Base-by-base conservation (phyloP, 2,113 vertebrate genomes). In the Dinomys branickii region DNA sequence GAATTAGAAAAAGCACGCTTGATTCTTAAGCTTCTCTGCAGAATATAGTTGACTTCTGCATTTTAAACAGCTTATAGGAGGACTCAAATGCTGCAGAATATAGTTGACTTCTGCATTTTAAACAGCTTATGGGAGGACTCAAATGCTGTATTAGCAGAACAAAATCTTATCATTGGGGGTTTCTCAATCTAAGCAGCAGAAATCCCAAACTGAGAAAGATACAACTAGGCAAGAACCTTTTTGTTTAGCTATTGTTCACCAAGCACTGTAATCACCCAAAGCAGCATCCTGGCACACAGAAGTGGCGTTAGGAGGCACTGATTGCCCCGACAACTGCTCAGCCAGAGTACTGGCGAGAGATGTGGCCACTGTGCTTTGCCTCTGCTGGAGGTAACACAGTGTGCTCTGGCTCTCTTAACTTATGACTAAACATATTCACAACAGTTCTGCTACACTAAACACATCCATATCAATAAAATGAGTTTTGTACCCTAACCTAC, bases 181-280 rank as follows among this genome's bases (percentile, higher is more conserved):
- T 75, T 95, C 50, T 94, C 38, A 28, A 80, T 44, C 33, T 30
- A 93, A 96, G n/a, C 7, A 77, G 84, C 10, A 78, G 81, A 95
- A 91, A 26, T 0, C 1, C 44, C 38, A 91, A 41, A 84, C 65
- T 89, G 67, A 91, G 41, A 82, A 78, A 92, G 54, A 38, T 24
- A 87, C 80, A 97, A 65, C 12, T 35, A 28, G 84, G 26, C 81
- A 41, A 82, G 65, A 35, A 7, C 71, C 92, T 95, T 89, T 96
- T 93, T 90, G 22, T 84, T 24, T 2, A 78, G 88, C 59, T 59
- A n/a, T 4, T 26, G 30, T 9, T 94, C 47, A 0, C 4, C 88
- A 89, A 87, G 85, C n/a, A 88, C 50, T 73, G 30, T 17, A 85
- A 75, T 50, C 50, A 50, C 94, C 38, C 17, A 16, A 28, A 90